Percentiles rank a stretch among this genome's conserved stretches.
phyloP scores from a whole-genome alignment of 2,888 invertebrate genomes.

The Coecobrya sp. region DNA sequence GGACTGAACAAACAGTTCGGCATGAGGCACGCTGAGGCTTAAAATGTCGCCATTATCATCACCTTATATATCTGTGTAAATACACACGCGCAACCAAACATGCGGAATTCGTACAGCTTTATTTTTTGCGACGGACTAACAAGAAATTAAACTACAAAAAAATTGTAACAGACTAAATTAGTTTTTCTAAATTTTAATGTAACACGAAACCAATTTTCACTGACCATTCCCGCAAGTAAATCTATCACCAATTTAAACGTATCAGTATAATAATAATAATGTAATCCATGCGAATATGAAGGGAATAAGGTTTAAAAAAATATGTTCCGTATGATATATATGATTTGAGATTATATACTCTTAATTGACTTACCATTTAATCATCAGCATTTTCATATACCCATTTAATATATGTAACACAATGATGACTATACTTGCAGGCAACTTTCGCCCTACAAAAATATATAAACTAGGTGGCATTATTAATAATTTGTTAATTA shows the following conservation, averaged over 20 bases:
- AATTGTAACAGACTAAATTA: background rate
- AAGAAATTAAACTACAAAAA: background rate
- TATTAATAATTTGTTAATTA: background rate
- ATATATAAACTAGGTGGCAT: background rate
- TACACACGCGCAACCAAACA: background rate
- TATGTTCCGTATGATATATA: too few relatives aligned
- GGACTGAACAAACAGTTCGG: constrained; percentile 81
- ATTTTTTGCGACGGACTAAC: constrained; percentile 1
- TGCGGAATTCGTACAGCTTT: background rate
- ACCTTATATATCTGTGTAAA: background rate
- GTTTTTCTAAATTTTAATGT: constrained; percentile 7
- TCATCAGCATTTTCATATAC: background rate
- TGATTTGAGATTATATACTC: background rate
- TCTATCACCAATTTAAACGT: background rate
- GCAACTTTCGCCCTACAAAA: background rate
- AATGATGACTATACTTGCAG: background rate
- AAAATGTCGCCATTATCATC: background rate
- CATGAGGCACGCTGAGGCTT: constrained; percentile 74
- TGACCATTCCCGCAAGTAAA: background rate
- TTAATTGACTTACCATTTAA: background rate
- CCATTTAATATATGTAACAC: too few relatives aligned
- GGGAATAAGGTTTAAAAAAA: too few relatives aligned
- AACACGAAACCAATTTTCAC: background rate
- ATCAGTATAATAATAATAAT: background rate
- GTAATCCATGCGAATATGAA: background rate